Percentiles rank a stretch among this genome's conserved stretches.
phyloP scores from a whole-genome alignment of 2,113 vertebrate genomes.

The Coracopsis vasa region DNA sequence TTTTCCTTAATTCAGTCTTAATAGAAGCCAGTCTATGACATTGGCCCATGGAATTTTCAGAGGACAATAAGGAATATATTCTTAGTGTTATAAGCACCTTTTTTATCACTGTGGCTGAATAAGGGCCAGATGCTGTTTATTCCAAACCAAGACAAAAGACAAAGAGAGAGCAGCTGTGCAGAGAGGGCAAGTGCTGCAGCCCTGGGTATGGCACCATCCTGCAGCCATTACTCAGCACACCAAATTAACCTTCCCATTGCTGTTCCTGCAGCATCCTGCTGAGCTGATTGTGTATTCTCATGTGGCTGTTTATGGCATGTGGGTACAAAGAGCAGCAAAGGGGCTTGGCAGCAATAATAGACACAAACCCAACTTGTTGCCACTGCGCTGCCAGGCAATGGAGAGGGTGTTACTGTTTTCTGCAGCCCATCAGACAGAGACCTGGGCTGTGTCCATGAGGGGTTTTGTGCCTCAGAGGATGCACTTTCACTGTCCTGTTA shows the following conservation, averaged over 20 bases:
- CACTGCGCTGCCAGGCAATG: rapidly evolving
- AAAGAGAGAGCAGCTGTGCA: constrained; percentile 38
- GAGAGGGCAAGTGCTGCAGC: background rate
- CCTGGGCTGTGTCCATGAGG: background rate
- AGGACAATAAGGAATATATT: background rate
- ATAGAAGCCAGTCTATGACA: background rate
- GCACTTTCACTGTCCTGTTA: background rate
- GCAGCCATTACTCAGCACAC: background rate
- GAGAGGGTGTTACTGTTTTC: rapidly evolving
- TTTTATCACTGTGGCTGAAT: background rate
- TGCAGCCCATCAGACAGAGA: background rate
- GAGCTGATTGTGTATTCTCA: background rate
- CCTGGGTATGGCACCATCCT: background rate
- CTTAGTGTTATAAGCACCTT: background rate
- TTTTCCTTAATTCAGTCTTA: background rate
- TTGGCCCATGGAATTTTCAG: background rate
- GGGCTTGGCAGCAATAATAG: background rate
- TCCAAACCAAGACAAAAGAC: constrained; percentile 29
- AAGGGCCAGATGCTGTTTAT: constrained; percentile 41
- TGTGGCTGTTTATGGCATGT: background rate
- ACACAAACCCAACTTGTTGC: background rate
- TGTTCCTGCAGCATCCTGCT: background rate
- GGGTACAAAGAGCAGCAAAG: background rate
- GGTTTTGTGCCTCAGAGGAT: background rate
- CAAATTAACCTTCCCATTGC: background rate